Conservation (phyloP, 2,797 vertebrate species). For the Cirrhinus molitorella region DNA sequence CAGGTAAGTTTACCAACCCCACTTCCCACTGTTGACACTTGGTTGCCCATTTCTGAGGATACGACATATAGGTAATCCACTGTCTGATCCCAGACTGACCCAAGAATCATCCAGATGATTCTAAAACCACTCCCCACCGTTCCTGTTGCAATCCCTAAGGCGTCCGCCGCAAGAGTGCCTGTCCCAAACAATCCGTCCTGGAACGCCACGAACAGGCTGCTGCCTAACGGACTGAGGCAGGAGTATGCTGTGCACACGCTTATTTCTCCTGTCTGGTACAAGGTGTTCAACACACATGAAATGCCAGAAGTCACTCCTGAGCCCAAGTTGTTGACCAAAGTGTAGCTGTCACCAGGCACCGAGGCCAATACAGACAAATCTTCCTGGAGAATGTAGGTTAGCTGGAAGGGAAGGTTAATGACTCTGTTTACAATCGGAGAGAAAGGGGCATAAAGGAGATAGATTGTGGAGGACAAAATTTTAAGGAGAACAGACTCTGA, state of each 20-base stretch:
- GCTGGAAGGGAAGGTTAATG: conserved; percentile 74
- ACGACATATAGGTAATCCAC: conserved; percentile 71
- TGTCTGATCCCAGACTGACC: conserved; percentile 71
- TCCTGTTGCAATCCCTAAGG: conserved; percentile 67
- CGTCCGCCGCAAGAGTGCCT: conserved; percentile 73
- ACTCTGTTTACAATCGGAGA: conserved; percentile 71
- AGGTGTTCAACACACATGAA: conserved; percentile 62
- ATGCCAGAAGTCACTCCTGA: conserved; percentile 72
- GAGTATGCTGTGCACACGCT: conserved; percentile 64
- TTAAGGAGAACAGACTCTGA: conserved; percentile 66
- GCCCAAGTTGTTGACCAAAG: conserved; percentile 72
- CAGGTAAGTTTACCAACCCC: conserved; percentile 73
- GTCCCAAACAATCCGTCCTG: conserved; percentile 71
- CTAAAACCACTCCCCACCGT: conserved; percentile 69
- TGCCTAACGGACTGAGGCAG: conserved; percentile 70
- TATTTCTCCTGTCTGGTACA: conserved; percentile 63
- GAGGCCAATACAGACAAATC: conserved; percentile 73
- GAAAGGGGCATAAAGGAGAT: conserved; percentile 73
- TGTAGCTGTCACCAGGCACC: conserved; percentile 71
- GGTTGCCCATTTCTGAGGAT: conserved; percentile 75
- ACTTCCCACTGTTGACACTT: conserved; percentile 69
- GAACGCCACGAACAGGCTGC: conserved; percentile 69
- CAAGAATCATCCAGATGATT: conserved; percentile 63
- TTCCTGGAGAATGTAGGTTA: conserved; percentile 75
- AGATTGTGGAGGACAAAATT: conserved; percentile 71